Evolutionary conservation across 1,140 invertebrate species (phyloP), one percentile per base, ranked within the genome.

Genomic region (Theocolax elegans): DNA sequence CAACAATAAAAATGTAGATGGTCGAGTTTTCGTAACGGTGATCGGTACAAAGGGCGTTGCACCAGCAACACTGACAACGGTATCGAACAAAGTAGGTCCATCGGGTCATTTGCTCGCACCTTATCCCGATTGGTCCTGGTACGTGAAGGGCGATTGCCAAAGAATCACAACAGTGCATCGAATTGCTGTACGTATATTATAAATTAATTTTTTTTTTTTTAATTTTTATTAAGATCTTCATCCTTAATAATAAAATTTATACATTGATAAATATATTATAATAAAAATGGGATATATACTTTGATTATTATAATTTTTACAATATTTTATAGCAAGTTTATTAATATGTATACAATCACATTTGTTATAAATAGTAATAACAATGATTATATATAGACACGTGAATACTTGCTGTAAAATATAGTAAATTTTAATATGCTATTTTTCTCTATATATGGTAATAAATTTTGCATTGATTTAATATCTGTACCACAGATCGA

Each of bases 401-500:
- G n/a, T n/a, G n/a, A n/a, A n/a, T n/a, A n/a, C n/a, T n/a, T n/a
- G n/a, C n/a, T n/a, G n/a, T n/a, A n/a, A n/a, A n/a, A n/a, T n/a
- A n/a, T n/a, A n/a, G n/a, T n/a, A n/a, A n/a, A n/a, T n/a, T n/a
- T n/a, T n/a, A n/a, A n/a, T n/a, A n/a, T n/a, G n/a, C n/a, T n/a
- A n/a, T n/a, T n/a, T n/a, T n/a, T n/a, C n/a, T n/a, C n/a, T n/a
- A n/a, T n/a, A n/a, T n/a, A n/a, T n/a, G n/a, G n/a, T n/a, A n/a
- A n/a, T n/a, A n/a, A n/a, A n/a, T n/a, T n/a, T n/a, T n/a, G n/a
- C n/a, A n/a, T n/a, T n/a, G n/a, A n/a, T n/a, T n/a, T n/a, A n/a
- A n/a, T n/a, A n/a, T 56, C 35, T 44, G 13, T 40, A 35, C 23
- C 59, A 8, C 13, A 71, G 69, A 85, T 85, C 6, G 86, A 87